Evolutionary conservation across 2,797 vertebrate species (phyloP).

Genomic region (Bryconaethiops microstoma): DNA sequence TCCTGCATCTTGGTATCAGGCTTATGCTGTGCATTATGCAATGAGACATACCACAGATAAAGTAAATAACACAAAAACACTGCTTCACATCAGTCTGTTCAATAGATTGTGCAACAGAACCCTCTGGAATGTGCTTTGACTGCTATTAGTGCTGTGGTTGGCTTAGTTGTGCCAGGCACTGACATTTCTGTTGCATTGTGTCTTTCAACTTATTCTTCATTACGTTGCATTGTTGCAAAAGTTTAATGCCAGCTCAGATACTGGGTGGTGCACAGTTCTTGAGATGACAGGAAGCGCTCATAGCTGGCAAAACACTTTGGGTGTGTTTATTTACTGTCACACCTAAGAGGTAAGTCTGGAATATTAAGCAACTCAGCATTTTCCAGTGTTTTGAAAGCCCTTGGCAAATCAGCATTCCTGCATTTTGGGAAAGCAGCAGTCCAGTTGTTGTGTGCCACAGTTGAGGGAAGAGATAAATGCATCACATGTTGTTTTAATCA

Average conservation of each 20-base stretch:
- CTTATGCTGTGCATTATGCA: slow-evolving; percentile 51
- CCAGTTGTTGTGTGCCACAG: slow-evolving; percentile 2
- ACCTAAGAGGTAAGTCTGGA: slow-evolving; percentile 54
- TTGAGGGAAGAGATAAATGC: slow-evolving; percentile 27
- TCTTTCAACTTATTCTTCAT: not conserved
- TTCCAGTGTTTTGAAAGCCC: not conserved
- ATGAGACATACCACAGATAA: slow-evolving; percentile 50
- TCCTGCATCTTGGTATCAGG: slow-evolving; percentile 48
- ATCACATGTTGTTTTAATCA: slow-evolving; percentile 18
- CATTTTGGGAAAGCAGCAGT: slow-evolving; percentile 4
- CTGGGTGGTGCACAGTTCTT: slow-evolving; percentile 38
- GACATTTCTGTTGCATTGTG: not conserved
- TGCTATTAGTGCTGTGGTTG: slow-evolving; percentile 42
- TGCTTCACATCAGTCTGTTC: slow-evolving; percentile 27
- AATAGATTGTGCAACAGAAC: slow-evolving; percentile 47
- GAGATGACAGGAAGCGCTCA: slow-evolving; percentile 63
- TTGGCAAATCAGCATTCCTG: not conserved
- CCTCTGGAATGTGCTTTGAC: slow-evolving; percentile 44
- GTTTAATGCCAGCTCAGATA: not conserved
- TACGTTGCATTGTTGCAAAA: not conserved
- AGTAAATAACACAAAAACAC: slow-evolving; percentile 23
- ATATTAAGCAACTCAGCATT: slow-evolving; percentile 16
- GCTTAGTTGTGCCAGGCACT: slow-evolving; percentile 33
- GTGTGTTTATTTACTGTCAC: slow-evolving; percentile 73
- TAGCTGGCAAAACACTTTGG: slow-evolving; percentile 61